Conservation (phyloP, 64 coral and sea anemone species). For the Stichodactyla mertensii region DNA sequence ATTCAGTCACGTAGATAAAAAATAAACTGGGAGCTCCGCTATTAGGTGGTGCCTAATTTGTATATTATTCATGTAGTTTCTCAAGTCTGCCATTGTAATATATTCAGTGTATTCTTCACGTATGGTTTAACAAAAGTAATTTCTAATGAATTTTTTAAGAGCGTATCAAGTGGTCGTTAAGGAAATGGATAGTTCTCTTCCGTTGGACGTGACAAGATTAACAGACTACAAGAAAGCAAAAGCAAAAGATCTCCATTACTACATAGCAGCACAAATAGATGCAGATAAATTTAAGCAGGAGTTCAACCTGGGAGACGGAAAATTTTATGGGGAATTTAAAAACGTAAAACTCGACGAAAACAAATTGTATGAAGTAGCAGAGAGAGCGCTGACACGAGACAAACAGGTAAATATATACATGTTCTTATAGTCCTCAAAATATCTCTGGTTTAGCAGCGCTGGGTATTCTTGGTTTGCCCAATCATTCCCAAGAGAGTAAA, state of each 20-base stretch:
- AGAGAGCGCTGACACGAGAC: slow-evolving; percentile 20
- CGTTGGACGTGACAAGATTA: neutral
- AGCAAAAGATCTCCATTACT: slow-evolving; percentile 3
- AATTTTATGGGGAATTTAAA: slow-evolving; percentile 18
- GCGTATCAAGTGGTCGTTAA: neutral
- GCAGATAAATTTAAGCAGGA: neutral
- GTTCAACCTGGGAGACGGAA: slow-evolving; percentile 47
- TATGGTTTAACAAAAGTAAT: neutral
- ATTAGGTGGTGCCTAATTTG: too few species aligned
- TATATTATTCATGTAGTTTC: too few species aligned
- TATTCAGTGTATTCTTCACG: too few species aligned
- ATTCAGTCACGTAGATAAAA: too few species aligned
- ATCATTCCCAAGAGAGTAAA: too few species aligned
- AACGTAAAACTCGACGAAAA: slow-evolving; percentile 20
- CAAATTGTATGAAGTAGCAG: slow-evolving; percentile 10
- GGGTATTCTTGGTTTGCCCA: too few species aligned
- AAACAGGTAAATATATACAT: neutral
- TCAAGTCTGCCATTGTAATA: too few species aligned
- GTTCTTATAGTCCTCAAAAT: too few species aligned
- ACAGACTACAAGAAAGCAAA: slow-evolving; percentile 14
- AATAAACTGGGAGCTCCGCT: too few species aligned
- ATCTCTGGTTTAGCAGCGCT: too few species aligned
- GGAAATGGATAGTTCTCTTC: neutral
- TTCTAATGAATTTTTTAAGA: neutral
- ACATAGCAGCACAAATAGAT: slow-evolving; percentile 39